Percentiles rank a stretch among this genome's conserved stretches.
Evolutionary conservation across 2,888 invertebrate species (phyloP).

Genomic region (Alviniconcha strummeri): DNA sequence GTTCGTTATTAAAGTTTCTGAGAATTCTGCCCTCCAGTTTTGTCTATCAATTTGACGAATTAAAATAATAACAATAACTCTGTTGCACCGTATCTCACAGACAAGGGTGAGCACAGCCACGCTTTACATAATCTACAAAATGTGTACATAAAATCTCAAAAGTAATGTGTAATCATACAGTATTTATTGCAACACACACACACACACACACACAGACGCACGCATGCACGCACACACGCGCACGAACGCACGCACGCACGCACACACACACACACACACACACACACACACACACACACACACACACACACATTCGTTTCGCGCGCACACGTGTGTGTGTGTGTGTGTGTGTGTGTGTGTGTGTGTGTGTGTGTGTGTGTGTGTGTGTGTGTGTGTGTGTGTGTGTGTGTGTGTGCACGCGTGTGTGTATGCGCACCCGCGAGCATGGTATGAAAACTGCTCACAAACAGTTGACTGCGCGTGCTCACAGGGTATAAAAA

Average conservation of each 20-base stretch:
- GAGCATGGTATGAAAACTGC: neutral
- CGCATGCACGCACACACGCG: neutral
- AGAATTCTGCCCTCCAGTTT: too few relatives aligned
- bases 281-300: neutral
- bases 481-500: neutral
- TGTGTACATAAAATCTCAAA: too few relatives aligned
- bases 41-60: too few relatives aligned
- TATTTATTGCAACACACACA: too few relatives aligned
- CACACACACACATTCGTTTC: neutral
- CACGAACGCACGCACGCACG: neutral
- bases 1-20: too few relatives aligned
- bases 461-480: neutral
- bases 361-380: slow-evolving; percentile 14
- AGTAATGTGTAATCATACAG: too few relatives aligned
- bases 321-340: slow-evolving; percentile 20
- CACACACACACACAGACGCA: too few relatives aligned
- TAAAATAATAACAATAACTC: too few relatives aligned
- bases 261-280: neutral
- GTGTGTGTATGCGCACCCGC: neutral
- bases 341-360: slow-evolving; percentile 2
- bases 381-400: slow-evolving; percentile 7
- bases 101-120: too few relatives aligned
- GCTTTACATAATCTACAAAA: too few relatives aligned
- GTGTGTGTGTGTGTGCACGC: slow-evolving; percentile 10
- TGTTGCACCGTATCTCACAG: too few relatives aligned